A percentile compares a stretch with the other conserved stretches of the same genome.
These are phyloP conservation scores for Entomyzon cyanotis DNA, from an alignment of 2,113 vertebrate species.

Conservation along the genomic window DNA sequence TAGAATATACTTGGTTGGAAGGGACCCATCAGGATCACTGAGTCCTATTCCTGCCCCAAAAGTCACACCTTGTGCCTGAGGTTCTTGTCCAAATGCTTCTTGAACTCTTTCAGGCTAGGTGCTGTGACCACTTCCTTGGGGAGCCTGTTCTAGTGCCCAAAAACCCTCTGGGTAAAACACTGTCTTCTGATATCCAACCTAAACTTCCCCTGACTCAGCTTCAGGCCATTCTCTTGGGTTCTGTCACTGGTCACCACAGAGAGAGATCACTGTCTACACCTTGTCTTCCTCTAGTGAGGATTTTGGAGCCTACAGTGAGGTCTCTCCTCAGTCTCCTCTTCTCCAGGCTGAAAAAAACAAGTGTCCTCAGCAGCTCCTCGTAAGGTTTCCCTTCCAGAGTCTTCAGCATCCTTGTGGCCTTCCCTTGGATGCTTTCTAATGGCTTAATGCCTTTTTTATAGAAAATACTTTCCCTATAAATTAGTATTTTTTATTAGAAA, in stretches of 20 bases:
- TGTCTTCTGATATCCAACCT: background rate
- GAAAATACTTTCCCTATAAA: background rate
- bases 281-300: background rate
- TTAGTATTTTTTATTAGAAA: background rate
- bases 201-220: background rate
- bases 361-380: background rate
- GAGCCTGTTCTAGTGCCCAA: background rate
- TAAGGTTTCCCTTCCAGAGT: background rate
- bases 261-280: background rate
- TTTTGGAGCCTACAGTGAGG: background rate
- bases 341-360: background rate
- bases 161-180: background rate
- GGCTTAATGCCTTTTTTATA: background rate
- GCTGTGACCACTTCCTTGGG: background rate
- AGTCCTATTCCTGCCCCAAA: background rate
- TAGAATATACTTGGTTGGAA: background rate
- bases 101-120: background rate
- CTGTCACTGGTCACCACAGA: background rate
- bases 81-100: background rate
- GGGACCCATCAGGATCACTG: background rate
- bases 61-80: background rate
- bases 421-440: background rate
- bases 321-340: background rate
- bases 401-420: background rate
- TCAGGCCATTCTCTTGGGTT: fast-evolving